phyloP scores from a whole-genome alignment of 2,888 invertebrate genomes.

The Drosophila aldrichi region DNA sequence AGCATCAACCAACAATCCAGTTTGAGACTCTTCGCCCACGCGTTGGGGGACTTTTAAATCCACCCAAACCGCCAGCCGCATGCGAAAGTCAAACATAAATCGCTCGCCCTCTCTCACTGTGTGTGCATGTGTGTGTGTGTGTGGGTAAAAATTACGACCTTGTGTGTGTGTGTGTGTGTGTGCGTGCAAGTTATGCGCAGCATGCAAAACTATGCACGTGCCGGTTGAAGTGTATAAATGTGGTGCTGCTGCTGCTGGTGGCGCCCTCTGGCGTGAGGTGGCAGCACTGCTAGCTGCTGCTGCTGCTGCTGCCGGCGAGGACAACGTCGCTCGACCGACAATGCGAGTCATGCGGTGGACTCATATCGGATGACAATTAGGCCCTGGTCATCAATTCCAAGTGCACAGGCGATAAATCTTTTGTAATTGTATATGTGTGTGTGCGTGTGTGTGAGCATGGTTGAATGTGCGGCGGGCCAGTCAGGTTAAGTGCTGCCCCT shows the following conservation, averaged over 20 bases:
- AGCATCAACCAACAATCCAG: conserved; percentile 43
- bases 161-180: conserved; percentile 30
- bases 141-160: conserved; percentile 64
- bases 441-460: neutral
- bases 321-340: conserved; percentile 65
- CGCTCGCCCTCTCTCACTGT: conserved; percentile 52
- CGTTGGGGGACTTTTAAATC: conserved; percentile 64
- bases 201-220: conserved; percentile 80
- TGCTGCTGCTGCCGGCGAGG: conserved; percentile 27
- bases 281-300: neutral
- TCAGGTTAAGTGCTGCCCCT: conserved; percentile 67
- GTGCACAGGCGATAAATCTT: conserved; percentile 82
- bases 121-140: conserved; percentile 28
- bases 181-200: conserved; percentile 75
- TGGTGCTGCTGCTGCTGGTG: conserved; percentile 48
- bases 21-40: conserved; percentile 51
- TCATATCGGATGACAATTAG: conserved; percentile 80
- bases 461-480: neutral
- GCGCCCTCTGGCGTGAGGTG: conserved; percentile 64
- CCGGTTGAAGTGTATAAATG: conserved; percentile 78
- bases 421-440: conserved; percentile 72
- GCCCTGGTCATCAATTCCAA: conserved; percentile 81
- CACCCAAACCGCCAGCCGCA: conserved; percentile 76
- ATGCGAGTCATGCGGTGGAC: conserved; percentile 82
- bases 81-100: conserved; percentile 82